Evolutionary conservation across 2,888 invertebrate genomes (phyloP), one percentile per base, ranked within the genome.

Genomic region (Tolmerus cingulatus): DNA sequence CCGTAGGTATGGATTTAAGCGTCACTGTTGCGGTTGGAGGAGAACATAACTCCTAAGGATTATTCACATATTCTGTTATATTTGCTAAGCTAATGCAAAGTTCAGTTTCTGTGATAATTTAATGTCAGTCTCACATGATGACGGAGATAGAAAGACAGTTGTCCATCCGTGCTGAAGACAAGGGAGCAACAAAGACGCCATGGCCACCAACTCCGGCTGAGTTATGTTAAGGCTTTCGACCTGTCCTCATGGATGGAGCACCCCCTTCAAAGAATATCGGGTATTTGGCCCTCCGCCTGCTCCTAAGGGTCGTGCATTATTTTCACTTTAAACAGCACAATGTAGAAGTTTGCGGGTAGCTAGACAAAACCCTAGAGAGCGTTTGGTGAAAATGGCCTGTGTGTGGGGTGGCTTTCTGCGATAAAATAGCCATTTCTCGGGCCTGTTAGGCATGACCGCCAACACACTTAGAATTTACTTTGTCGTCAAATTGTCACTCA

Each of bases 81-180:
- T 88, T 88, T 88, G 88, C 88, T 86, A 86, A 88, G 40, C 81
- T 86, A 88, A 88, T 88, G 88, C 88, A 88, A 87, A 88, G 87
- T 87, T 87, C 87, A 86, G 87, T 82, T 88, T 57, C 74, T 88
- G 86, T 86, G 88, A 87, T 88, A 88, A 87, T 88, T 88, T 88
- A 85, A 85, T 74, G 85, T 85, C 85, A 85, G 43, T 74, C 85
- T 43, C 46, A 14, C 34, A 43, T 74, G 79, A 85, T 84, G 82
- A 66, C 74, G 74, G 43, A 85, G 74, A 85, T 74, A 3, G 27
- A 85, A 85, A 74, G 74, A 74, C 74, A 43, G 55, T 82, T 19
- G 74, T 34, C 85, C 27, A 40, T 43, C 40, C 40, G 14, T 85
- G 30, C 30, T 4, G 46, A 85, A 40, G 74, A 85, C 85, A 46